phyloP scores from a whole-genome alignment of 2,113 vertebrate species.

The Alaudala cheleensis region DNA sequence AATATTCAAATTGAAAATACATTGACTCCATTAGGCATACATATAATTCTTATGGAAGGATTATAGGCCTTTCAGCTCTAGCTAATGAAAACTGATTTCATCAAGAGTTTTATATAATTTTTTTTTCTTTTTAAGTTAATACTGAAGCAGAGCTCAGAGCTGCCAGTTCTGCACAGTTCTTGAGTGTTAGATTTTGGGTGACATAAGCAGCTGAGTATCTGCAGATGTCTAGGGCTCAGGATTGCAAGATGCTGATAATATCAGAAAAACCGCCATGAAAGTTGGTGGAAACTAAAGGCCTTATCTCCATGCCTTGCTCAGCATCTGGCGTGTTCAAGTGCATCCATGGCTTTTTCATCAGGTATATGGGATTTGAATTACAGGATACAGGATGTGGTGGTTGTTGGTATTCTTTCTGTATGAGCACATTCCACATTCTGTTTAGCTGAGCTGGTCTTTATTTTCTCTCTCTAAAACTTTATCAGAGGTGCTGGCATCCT shows the following conservation, averaged over 20 bases:
- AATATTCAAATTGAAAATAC: neutral
- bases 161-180: neutral
- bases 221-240: neutral
- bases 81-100: neutral
- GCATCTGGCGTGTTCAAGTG: neutral
- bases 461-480: neutral
- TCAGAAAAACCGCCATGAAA: neutral
- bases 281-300: neutral
- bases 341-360: neutral
- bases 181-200: neutral
- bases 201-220: neutral
- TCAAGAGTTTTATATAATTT: neutral
- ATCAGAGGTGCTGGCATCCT: neutral
- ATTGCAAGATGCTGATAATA: neutral
- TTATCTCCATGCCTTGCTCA: neutral
- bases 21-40: neutral
- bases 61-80: neutral
- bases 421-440: neutral
- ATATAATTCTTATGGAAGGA: neutral
- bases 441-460: neutral
- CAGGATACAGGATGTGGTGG: neutral
- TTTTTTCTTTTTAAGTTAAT: neutral
- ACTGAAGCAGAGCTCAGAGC: neutral
- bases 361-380: neutral
- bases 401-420: neutral